phyloP scores from a whole-genome alignment of 2,797 vertebrate species.

The Acanthiza pusilla region DNA sequence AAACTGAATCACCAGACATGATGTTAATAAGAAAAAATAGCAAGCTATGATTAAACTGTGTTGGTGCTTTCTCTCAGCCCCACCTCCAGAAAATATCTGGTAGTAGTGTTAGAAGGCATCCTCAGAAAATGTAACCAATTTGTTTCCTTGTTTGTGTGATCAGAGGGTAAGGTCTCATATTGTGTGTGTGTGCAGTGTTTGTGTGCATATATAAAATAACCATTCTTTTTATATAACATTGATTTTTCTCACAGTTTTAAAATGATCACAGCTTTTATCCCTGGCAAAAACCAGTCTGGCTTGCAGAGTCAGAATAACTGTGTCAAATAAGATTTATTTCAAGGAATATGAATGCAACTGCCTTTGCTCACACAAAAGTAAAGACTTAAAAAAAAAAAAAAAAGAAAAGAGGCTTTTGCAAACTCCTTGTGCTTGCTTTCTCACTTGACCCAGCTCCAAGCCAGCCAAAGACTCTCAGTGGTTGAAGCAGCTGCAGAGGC shows the following conservation, averaged over 20 bases:
- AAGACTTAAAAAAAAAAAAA: not conserved
- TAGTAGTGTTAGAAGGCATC: not conserved
- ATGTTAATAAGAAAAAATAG: not conserved
- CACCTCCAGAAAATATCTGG: not conserved
- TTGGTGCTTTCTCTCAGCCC: not conserved
- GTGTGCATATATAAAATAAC: not conserved
- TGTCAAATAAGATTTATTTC: slow-evolving; percentile 47
- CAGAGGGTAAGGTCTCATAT: not conserved
- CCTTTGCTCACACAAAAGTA: slow-evolving; percentile 2
- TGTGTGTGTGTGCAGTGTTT: not conserved
- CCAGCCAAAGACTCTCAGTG: not conserved
- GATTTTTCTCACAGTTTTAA: slow-evolving; percentile 33
- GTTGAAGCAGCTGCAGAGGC: not conserved
- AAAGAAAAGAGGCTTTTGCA: not conserved
- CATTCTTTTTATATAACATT: not conserved
- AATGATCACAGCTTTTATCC: slow-evolving; percentile 12
- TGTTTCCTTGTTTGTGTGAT: not conserved
- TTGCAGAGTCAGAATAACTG: slow-evolving; percentile 10
- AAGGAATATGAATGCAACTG: not conserved
- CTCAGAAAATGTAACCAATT: not conserved
- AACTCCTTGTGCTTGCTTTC: not conserved
- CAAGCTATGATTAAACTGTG: not conserved
- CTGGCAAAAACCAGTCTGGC: not conserved
- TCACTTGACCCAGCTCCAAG: not conserved
- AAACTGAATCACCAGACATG: not conserved